phyloP scores from a whole-genome alignment of 2,113 vertebrate species.

The Burhinus bistriatus region DNA sequence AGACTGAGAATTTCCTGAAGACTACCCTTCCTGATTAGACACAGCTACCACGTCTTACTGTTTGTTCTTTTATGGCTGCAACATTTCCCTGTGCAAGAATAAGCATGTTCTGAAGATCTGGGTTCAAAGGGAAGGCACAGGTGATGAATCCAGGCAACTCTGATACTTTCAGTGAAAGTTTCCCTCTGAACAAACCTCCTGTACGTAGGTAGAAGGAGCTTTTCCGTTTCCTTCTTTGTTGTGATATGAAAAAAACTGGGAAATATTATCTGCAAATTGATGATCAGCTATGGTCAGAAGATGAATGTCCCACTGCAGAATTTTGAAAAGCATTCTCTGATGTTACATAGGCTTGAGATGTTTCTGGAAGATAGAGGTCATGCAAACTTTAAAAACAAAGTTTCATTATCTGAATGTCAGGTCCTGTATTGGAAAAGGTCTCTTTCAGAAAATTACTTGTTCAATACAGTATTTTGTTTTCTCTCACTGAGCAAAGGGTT shows the following conservation, averaged over 20 bases:
- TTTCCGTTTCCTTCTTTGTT: background rate
- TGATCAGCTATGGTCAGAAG: background rate
- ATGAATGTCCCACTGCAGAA: fast-evolving
- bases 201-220: background rate
- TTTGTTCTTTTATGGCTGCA: background rate
- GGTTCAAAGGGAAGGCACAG: background rate
- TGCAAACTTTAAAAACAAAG: background rate
- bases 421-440: background rate
- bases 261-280: background rate
- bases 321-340: background rate
- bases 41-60: background rate
- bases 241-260: background rate
- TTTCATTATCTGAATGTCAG: background rate
- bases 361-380: background rate
- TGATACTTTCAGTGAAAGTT: background rate
- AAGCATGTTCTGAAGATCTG: background rate
- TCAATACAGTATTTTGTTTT: background rate
- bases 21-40: background rate
- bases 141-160: background rate
- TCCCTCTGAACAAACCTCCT: background rate
- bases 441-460: background rate
- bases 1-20: background rate
- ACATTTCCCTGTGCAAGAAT: background rate
- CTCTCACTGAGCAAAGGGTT: background rate
- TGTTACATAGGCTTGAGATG: background rate